Base-by-base conservation (phyloP, 2,113 vertebrate genomes). In the Saguinus imperator region DNA sequence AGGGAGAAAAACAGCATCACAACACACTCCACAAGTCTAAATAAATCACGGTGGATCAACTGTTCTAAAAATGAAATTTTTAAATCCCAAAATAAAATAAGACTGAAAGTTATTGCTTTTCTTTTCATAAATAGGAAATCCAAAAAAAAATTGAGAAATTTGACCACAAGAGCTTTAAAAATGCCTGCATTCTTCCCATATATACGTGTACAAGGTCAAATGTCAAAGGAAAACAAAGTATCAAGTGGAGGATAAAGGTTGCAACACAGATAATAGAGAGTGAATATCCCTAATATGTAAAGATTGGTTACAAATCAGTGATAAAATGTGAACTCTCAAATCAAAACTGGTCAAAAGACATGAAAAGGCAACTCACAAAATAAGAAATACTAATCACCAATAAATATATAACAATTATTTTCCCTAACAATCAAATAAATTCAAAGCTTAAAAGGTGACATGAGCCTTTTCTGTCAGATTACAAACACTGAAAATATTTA, bases 61-160 rank as follows among this genome's bases (percentile, higher is more conserved):
- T 66, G 79, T 95, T 85, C 72, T 55, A 75, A 88, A 97, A 93
- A 95, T 70, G 82, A 96, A 91, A 55, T 35, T 75, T 50, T 87
- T 82, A 83, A 92, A 58, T 91, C 48, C 25, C 83, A 75, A 58
- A 89, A 91, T 82, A 86, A 97, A 97, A 93, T 86, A 96, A 79
- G n/a, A 50, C 6, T 94, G 10, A 88, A 66, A 91, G 35, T 50
- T 58, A 75, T 29, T 92, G 52, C 13, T 17, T 96, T 87, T 96
- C 3, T 58, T 92, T 86, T 92, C 70, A 86, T 45, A 96, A 96
- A 77, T 29, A 93, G 48, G 43, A 89, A 93, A 91, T 27, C 7
- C 4, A 40, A 68, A 84, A 52, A 82, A 77, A 86, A 64, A 27
- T 14, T 72, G 37, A 80, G 9, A 82, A 89, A 52, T 70, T 18